These are phyloP conservation scores for Endotricha flammealis DNA, from an alignment of 2,888 invertebrate genomes.

Conservation along the genomic window DNA sequence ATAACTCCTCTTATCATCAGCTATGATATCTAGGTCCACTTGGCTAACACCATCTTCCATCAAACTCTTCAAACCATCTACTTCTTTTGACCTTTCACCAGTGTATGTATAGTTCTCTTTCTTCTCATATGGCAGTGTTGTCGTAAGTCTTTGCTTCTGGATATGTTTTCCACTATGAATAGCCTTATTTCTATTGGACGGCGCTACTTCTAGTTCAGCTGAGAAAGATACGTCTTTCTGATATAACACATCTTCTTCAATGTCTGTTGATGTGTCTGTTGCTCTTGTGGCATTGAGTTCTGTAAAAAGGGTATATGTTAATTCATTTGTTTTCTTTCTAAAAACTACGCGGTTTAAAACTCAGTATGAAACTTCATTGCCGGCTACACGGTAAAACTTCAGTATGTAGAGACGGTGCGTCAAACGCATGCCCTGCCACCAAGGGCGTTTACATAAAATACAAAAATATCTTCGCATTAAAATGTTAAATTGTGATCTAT, in stretches of 20 bases:
- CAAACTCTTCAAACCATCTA: constrained; percentile 60
- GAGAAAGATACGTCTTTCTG: constrained; percentile 89
- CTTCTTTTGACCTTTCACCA: constrained; percentile 60
- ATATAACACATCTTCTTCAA: constrained; percentile 84
- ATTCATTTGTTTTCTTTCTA: no score
- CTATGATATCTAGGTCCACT: constrained; percentile 62
- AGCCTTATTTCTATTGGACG: constrained; percentile 69
- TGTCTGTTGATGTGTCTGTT: constrained; percentile 70
- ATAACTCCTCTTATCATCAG: constrained; percentile 42
- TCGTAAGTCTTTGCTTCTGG: constrained; percentile 41
- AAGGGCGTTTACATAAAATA: no score
- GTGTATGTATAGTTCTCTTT: constrained; percentile 49
- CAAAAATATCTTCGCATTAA: no score
- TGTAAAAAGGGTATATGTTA: constrained; percentile 60
- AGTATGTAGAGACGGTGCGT: no score
- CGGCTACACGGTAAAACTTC: no score
- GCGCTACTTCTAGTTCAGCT: constrained; percentile 81
- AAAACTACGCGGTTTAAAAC: no score
- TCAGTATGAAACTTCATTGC: no score
- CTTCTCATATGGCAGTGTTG: constrained; percentile 33
- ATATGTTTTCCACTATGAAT: constrained; percentile 55
- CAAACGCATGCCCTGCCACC: no score
- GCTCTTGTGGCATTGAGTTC: constrained; percentile 86
- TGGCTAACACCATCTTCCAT: constrained; percentile 68
- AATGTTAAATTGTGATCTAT: no score